Base-by-base conservation (phyloP, 2,888 invertebrate species). In the Schizotus pectinicornis region DNA sequence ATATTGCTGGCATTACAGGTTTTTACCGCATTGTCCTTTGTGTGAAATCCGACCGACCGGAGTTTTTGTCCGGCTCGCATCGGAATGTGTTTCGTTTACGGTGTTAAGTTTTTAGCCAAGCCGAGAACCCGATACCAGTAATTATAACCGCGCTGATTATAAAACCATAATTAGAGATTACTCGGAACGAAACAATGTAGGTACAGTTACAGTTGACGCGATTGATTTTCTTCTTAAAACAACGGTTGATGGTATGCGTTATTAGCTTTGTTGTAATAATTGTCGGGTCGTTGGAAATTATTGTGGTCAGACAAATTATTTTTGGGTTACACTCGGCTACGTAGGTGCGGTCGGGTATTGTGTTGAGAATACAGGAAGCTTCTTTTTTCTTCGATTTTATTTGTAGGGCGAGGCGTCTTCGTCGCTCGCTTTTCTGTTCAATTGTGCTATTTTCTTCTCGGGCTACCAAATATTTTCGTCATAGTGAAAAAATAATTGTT, bases 1-100 rank as follows among this genome's bases (percentile, higher is more conserved):
- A 78, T 78, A 78, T 77, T 76, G 76, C 76, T 72, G 73, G 72
- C 74, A 74, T 74, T 74, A 69, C 73, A 62, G 67, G 71, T 76
- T 77, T 77, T 77, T 77, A 67, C 67, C 63, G 69, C 74, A 75
- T 74, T 74, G 75, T 75, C 75, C 73, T 76, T 75, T 76, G 74
- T 74, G 72, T 73, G 72, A 73, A 75, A 75, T 70, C 74, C 75
- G 73, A 72, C 72, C 73, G 72, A 73, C 71, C 71, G 69, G 68
- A 63, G 70, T 75, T 75, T 75, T 76, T 75, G 69, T 65, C 60
- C 55, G 60, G 65, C 64, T 73, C 73, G 73, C 72, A 63, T 64
- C 62, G 75, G 76, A 74, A 77, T 76, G 73, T 70, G 68, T 71
- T 69, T 68, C 71, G 64, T 66, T 71, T 68, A 69, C 68, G 66